Percentiles rank a stretch among this genome's conserved stretches.
These are phyloP conservation scores for Megatriorchis doriae DNA, from an alignment of 2,113 vertebrate species.

Conservation along the genomic window DNA sequence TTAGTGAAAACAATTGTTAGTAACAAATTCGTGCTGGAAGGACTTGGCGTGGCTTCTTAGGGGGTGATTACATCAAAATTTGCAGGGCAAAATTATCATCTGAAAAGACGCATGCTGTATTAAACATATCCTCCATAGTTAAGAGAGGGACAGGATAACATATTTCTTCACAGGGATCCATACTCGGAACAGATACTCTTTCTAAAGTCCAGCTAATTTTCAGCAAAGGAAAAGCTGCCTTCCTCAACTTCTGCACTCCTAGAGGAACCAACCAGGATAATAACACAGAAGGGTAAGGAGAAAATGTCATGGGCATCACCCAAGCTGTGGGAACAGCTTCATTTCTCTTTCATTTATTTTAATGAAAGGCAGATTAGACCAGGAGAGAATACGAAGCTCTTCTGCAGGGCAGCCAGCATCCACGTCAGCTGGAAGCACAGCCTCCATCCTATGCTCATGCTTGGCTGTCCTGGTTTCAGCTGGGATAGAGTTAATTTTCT, in stretches of 20 bases:
- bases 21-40: background rate
- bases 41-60: background rate
- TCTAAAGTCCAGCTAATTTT: background rate
- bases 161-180: background rate
- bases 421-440: background rate
- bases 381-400: background rate
- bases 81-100: background rate
- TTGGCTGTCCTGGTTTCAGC: background rate
- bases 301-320: background rate
- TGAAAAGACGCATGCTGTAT: background rate
- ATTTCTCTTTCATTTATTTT: background rate
- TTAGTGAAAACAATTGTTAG: background rate
- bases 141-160: background rate
- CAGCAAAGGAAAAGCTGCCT: background rate
- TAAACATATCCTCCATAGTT: background rate
- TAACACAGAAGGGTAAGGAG: background rate
- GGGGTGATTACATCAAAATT: background rate
- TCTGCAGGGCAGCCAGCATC: background rate
- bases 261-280: background rate
- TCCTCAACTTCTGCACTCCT: background rate
- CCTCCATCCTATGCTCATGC: fast-evolving
- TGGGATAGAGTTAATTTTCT: too few species aligned
- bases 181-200: background rate
- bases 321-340: background rate
- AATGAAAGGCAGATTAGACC: background rate